Conservation (phyloP, 92 coral and sea anemone species). For the Galaxea fascicularis region DNA sequence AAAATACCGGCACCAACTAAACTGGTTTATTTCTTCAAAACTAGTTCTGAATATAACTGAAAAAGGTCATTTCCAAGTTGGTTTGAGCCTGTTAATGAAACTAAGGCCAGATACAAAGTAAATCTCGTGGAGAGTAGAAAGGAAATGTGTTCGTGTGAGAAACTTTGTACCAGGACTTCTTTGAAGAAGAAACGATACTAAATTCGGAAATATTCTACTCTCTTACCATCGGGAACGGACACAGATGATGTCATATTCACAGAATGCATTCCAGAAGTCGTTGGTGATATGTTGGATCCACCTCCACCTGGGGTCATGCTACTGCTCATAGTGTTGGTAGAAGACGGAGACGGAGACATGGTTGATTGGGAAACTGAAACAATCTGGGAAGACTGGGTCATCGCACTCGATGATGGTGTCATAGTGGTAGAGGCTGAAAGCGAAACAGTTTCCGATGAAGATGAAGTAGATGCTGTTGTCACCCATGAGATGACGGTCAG, state of each 20-base stretch:
- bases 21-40: too few relatives aligned
- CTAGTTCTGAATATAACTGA: too few relatives aligned
- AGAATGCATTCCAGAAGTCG: neutral
- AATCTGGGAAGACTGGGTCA: too few relatives aligned
- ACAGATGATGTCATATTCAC: neutral
- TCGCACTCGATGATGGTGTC: neutral
- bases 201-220: neutral
- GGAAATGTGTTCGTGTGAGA: neutral
- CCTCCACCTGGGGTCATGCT: neutral
- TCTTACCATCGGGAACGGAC: slow-evolving; percentile 6
- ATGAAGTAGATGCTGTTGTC: neutral
- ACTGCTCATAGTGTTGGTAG: neutral
- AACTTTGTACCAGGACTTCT: too few relatives aligned
- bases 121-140: too few relatives aligned
- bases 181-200: neutral
- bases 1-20: too few relatives aligned
- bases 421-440: too few relatives aligned
- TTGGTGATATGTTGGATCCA: neutral
- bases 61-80: too few relatives aligned
- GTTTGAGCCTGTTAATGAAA: too few relatives aligned
- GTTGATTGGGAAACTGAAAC: too few relatives aligned
- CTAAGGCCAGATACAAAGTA: too few relatives aligned
- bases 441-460: neutral
- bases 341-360: neutral
- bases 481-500: neutral